A percentile compares a stretch with the other conserved stretches of the same genome.
Evolutionary conservation across 2,797 vertebrate genomes (phyloP).

Genomic region (Rhadinocentrus ornatus): DNA sequence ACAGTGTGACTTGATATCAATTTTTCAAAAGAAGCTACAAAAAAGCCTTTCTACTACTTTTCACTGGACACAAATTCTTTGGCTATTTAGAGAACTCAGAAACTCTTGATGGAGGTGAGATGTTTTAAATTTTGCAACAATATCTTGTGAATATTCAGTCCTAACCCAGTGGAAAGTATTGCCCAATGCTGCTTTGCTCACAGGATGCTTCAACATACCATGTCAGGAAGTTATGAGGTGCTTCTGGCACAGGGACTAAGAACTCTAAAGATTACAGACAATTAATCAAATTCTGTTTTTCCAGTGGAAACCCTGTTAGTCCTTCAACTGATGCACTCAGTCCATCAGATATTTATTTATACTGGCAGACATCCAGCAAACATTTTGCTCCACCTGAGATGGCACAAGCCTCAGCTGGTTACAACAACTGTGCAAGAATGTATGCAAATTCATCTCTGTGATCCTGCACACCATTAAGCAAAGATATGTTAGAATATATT

Average conservation of each 20-base stretch:
- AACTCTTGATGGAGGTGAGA: background rate
- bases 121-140: conserved; percentile 2
- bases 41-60: conserved; percentile 9
- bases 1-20: background rate
- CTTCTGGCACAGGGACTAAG: background rate
- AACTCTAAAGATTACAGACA: background rate
- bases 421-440: background rate
- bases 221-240: background rate
- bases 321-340: conserved; percentile 1
- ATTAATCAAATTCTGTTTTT: conserved; percentile 2
- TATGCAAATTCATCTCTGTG: conserved; percentile 1
- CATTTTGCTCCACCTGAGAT: conserved; percentile 19
- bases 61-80: background rate
- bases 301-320: conserved; percentile 6
- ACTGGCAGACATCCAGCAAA: conserved; percentile 33
- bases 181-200: background rate
- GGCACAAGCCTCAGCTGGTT: conserved; percentile 45
- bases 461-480: background rate
- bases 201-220: background rate
- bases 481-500: background rate
- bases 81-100: background rate
- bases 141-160: background rate
- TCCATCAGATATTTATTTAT: conserved; percentile 26
- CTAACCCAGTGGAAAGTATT: background rate
- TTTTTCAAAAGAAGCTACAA: conserved; percentile 12